Percentiles rank a stretch among this genome's conserved stretches.
phyloP scores from a whole-genome alignment of 2,113 vertebrate species.

The Amphiprion percula region DNA sequence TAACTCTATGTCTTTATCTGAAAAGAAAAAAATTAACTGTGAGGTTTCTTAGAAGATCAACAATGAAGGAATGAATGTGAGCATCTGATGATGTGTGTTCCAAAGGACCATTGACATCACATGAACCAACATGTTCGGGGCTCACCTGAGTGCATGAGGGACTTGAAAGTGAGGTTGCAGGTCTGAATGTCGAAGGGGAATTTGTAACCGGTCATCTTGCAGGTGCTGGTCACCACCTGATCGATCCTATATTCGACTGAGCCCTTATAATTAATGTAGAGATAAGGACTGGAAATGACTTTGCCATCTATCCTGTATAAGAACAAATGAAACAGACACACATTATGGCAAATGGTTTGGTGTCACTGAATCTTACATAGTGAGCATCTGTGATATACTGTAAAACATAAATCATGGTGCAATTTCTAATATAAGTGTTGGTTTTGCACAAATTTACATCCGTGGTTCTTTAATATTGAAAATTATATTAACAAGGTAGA shows the following conservation, averaged over 20 bases:
- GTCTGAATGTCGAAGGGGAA: slow-evolving; percentile 79
- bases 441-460: too few relatives aligned
- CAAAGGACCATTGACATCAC: too few relatives aligned
- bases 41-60: not conserved
- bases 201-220: slow-evolving; percentile 69
- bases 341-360: too few relatives aligned
- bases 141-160: slow-evolving; percentile 63
- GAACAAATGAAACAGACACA: too few relatives aligned
- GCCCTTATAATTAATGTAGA: slow-evolving; percentile 9
- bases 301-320: slow-evolving; percentile 69
- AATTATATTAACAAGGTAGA: too few relatives aligned
- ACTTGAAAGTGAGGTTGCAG: slow-evolving; percentile 74
- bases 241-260: not conserved
- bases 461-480: too few relatives aligned
- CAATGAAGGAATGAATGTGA: too few relatives aligned
- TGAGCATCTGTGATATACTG: too few relatives aligned
- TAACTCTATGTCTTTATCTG: slow-evolving; percentile 41
- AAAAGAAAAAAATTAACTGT: not conserved
- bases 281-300: slow-evolving; percentile 42
- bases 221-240: slow-evolving; percentile 69
- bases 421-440: too few relatives aligned
- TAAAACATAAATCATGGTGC: too few relatives aligned
- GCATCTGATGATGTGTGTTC: not conserved
- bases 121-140: not conserved
- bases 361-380: too few relatives aligned